Conservation (phyloP, 2,797 vertebrate genomes). For the Platalea minor region DNA sequence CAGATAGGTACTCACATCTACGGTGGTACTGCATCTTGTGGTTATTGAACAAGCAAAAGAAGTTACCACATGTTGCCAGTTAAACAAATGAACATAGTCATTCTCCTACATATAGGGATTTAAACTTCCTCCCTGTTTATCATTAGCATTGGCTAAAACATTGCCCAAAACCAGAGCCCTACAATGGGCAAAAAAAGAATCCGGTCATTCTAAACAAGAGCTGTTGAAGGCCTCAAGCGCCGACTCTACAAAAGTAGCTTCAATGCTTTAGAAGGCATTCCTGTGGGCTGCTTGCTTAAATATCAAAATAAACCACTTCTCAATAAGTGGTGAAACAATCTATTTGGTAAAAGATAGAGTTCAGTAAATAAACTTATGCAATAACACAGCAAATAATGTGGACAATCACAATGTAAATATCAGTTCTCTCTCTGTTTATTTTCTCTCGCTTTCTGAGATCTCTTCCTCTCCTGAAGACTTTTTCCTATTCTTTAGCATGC, state of each 20-base stretch:
- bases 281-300: not conserved
- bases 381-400: not conserved
- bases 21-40: not conserved
- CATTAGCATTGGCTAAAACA: not conserved
- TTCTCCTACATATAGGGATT: not conserved
- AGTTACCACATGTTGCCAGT: not conserved
- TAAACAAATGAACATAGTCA: not conserved
- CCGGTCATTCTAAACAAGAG: not conserved
- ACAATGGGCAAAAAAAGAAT: not conserved
- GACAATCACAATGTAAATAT: not conserved
- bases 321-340: not conserved
- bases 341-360: not conserved
- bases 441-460: not conserved
- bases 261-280: not conserved
- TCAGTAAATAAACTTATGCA: slow-evolving; percentile 7
- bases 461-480: not conserved
- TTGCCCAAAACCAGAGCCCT: not conserved
- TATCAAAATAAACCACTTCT: not conserved
- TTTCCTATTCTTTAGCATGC: slow-evolving; percentile 11
- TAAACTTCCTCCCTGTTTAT: not conserved
- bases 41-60: not conserved
- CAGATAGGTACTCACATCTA: not conserved
- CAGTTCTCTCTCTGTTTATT: not conserved
- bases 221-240: not conserved
- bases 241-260: not conserved